Evolutionary conservation across 2,888 invertebrate genomes (phyloP).

Genomic region (Platerodrilus igneus): DNA sequence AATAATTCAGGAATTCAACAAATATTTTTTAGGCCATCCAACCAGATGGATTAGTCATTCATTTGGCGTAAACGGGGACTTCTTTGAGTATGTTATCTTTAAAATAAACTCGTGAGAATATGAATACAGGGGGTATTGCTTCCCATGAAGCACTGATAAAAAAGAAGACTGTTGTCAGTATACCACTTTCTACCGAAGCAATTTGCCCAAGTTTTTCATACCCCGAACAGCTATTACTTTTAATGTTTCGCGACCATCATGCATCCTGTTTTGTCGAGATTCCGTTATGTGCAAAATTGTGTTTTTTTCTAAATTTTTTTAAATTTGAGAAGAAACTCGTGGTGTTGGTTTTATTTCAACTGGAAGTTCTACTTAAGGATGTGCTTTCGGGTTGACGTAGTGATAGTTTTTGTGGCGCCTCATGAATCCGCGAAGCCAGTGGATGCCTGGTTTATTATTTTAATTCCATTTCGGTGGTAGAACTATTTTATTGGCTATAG

Average conservation of each 20-base stretch:
- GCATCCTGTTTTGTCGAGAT: constrained; percentile 10
- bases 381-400: constrained; percentile 14
- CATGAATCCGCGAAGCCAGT: constrained; percentile 17
- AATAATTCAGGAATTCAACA: constrained; percentile 1
- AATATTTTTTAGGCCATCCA: constrained; percentile 1
- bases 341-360: constrained; percentile 16
- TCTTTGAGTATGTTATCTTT: no score
- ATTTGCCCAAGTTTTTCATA: no score
- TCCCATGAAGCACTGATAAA: no score
- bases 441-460: constrained; percentile 14
- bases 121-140: no score
- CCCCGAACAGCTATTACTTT: no score
- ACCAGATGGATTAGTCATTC: constrained; percentile 5
- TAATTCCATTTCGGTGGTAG: constrained; percentile 11
- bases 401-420: constrained; percentile 11
- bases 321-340: background rate
- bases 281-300: constrained; percentile 17
- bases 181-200: no score
- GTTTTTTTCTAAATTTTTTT: constrained; percentile 7
- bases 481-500: constrained; percentile 13
- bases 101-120: no score
- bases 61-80: background rate
- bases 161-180: no score
- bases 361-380: constrained; percentile 12
- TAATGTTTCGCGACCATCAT: no score